phyloP scores from a whole-genome alignment of 2,888 invertebrate species.

The Epirrita christyi region DNA sequence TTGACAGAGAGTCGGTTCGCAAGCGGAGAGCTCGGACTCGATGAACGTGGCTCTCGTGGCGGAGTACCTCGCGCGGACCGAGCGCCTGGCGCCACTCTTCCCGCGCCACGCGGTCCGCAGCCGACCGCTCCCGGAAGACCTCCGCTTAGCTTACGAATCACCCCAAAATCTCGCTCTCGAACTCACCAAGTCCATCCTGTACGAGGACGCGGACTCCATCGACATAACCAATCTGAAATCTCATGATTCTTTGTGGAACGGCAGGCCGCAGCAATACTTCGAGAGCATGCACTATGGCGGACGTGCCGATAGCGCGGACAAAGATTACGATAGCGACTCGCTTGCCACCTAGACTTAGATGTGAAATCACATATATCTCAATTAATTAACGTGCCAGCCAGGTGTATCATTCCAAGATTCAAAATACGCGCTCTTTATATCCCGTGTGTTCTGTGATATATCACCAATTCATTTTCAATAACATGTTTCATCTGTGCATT shows the following conservation, averaged over 20 bases:
- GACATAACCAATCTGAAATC: conserved; percentile 48
- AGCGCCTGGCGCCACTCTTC: conserved; percentile 63
- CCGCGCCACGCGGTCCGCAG: conserved; percentile 51
- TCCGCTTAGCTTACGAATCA: conserved; percentile 56
- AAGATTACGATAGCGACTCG: conserved; percentile 68
- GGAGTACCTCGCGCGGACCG: conserved; percentile 72
- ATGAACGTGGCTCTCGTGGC: conserved; percentile 45
- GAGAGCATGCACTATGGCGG: conserved; percentile 87
- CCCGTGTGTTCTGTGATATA: conserved; percentile 65
- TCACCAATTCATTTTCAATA: conserved; percentile 39
- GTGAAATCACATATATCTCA: background rate
- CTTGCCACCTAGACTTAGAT: conserved; percentile 47
- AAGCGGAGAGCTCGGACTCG: conserved; percentile 23
- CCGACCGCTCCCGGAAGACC: conserved; percentile 62
- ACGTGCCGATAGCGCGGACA: conserved; percentile 38
- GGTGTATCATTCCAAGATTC: conserved; percentile 45
- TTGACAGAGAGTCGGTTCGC: conserved; percentile 38
- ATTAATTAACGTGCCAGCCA: conserved; percentile 17
- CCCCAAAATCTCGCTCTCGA: conserved; percentile 68
- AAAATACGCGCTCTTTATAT: conserved; percentile 40
- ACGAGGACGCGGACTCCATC: conserved; percentile 69
- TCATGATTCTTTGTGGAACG: conserved; percentile 84
- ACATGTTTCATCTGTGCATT: conserved; percentile 25
- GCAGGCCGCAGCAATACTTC: conserved; percentile 84
- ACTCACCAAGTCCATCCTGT: conserved; percentile 60